Evolutionary conservation across 1,140 invertebrate genomes (phyloP), one percentile per base, ranked within the genome.

Genomic region (Drosophila kohkoa): DNA sequence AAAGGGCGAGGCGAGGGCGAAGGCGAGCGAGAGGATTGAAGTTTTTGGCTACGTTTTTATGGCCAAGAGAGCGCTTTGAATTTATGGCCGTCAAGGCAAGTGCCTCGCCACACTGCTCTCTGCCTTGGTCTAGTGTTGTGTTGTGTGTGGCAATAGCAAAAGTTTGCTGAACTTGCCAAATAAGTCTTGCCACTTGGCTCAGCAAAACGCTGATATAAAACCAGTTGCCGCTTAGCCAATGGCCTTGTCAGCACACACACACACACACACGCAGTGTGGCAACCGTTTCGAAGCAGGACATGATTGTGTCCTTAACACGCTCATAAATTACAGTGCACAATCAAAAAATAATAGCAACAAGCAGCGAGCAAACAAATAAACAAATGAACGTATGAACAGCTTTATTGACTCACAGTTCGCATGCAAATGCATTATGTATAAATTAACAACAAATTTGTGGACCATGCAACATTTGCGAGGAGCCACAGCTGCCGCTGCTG

Each of bases 401-500:
- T 41, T 43, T 58, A 54, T 16, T 51, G 52, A 62, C 58, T 41
- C 35, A 13, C 54, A 57, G 16, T 57, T 52, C 54, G 35, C 67
- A 83, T 80, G 81, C 77, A 83, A 80, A 41, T 83, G 64, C 77
- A 82, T 77, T 69, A 80, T 80, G 48, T 46, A 83, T 83, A 62
- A 52, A 66, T 74, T 49, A 45, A 52, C 16, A n/a, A 54, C 35
- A 48, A 25, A 46, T 57, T 32, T 32, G 63, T 55, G 38, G 51
- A 45, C 5, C 62, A 28, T 65, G 68, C 74, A 54, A 60, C 55
- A 63, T 55, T 46, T 32, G 57, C 41, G 32, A 49, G 38, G 48
- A 54, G 28, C 11, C 52, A 65, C 62, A 41, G 41, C 41, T 67
- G 57, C 60, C 35, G 77, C 81, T 73, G 70, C 58, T 70, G 77